phyloP scores from a whole-genome alignment of 2,797 vertebrate species.

The Phrynocephalus forsythii region DNA sequence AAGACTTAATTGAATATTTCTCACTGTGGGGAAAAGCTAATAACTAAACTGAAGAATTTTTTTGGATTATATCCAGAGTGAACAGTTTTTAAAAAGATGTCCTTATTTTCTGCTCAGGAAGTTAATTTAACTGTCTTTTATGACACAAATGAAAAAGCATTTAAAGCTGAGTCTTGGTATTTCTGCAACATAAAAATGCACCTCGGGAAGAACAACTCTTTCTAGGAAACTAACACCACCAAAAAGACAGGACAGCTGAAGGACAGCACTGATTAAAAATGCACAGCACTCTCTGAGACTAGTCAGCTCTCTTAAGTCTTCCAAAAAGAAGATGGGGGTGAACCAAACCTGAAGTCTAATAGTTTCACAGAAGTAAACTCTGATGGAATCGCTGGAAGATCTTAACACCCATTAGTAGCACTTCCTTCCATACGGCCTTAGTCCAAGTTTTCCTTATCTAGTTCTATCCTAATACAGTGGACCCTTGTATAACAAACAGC shows the following conservation, averaged over 20 bases:
- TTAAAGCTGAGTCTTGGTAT: slow-evolving; percentile 10
- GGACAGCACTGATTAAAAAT: slow-evolving; percentile 40
- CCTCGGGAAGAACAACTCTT: slow-evolving; percentile 59
- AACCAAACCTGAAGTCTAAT: neutral
- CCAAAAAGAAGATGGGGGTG: neutral
- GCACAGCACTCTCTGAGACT: neutral
- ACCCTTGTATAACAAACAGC: too few relatives aligned
- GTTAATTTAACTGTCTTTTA: slow-evolving; percentile 57
- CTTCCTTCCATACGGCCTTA: neutral
- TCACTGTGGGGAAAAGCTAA: slow-evolving; percentile 64
- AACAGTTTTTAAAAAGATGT: slow-evolving; percentile 48
- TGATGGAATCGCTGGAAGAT: neutral
- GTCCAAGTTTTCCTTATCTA: neutral
- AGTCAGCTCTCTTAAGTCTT: slow-evolving; percentile 10
- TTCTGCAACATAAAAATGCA: slow-evolving; percentile 60
- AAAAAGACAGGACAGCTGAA: slow-evolving; percentile 58
- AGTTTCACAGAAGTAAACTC: neutral
- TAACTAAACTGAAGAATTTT: slow-evolving; percentile 59
- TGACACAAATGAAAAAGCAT: slow-evolving; percentile 48
- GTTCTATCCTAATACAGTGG: neutral
- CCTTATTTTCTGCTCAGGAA: slow-evolving; percentile 50
- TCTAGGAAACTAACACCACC: slow-evolving; percentile 4
- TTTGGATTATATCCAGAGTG: slow-evolving; percentile 67
- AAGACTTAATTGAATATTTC: slow-evolving; percentile 75
- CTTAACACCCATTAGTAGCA: neutral